Evolutionary conservation across 2,113 vertebrate genomes (phyloP), one percentile per base, ranked within the genome.

Genomic region (Dromas ardeola): DNA sequence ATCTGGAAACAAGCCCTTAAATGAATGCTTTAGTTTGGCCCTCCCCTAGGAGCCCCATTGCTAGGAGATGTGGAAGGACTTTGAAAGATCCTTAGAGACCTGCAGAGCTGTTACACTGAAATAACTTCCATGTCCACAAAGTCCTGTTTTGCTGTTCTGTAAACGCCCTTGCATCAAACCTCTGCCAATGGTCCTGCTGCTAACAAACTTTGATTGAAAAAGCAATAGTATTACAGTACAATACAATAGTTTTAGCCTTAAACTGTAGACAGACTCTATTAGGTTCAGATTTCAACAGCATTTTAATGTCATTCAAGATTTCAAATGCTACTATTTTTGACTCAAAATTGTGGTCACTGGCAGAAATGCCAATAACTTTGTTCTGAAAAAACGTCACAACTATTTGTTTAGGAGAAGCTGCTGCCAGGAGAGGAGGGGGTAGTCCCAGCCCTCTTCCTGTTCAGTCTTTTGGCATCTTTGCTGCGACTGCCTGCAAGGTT

Each of bases 1-100:
- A 67, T 49, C 59, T 80, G 58, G 45, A 87, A 97, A 90, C 50
- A 95, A 30, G 13, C 36, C 26, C 50, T 91, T 85, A 82, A 95
- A 90, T 62, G 66, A 88, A 52, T 61, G 78, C 32, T 72, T 84
- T 29, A 36, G n/a, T 87, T 58, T 73, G 38, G 23, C 58, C 58
- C 82, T 89, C 62, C 95, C 78, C 86, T 82, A 53, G 50, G 36
- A 91, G 12, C 32, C 42, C 23, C 74, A 82, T 84, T 93, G 70
- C 78, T 92, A 77, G 79, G 95, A 95, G 83, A 73, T 70, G 59
- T 50, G 67, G 45, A 66, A 78, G 59, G 63, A 58, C 59, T 86
- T 30, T 21, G 76, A 80, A 88, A 81, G 59, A 74, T 59, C 58
- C 63, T 66, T 77, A 63, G 72, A 86, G 86, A 70, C 59, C 29